Evolutionary conservation across 2,888 invertebrate genomes (phyloP).

Genomic region (Poecilobothrus nobilitatus): DNA sequence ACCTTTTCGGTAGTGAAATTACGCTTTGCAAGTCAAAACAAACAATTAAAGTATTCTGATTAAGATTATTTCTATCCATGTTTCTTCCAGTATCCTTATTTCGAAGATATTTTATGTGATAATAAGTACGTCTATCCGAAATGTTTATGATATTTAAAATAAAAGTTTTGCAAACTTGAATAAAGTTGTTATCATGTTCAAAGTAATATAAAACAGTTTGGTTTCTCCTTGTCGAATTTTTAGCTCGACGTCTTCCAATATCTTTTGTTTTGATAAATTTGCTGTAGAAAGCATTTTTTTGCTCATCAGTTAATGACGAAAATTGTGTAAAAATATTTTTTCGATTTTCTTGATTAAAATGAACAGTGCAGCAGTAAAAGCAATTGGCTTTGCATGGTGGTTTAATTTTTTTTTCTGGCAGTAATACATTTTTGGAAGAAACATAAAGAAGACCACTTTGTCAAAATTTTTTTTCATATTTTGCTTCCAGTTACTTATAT

Average conservation of each 20-base stretch:
- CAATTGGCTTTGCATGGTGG: not conserved
- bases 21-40: not conserved
- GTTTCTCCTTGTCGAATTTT: not conserved
- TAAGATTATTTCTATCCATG: not conserved
- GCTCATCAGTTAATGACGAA: not conserved
- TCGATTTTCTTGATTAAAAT: not conserved
- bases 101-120: not conserved
- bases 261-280: not conserved
- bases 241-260: not conserved
- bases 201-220: not conserved
- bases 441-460: not conserved
- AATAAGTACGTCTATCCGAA: not conserved
- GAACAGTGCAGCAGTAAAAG: not conserved
- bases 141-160: slow-evolving; percentile 4
- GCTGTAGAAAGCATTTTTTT: not conserved
- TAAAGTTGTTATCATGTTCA: not conserved
- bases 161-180: slow-evolving; percentile 5
- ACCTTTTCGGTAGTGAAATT: not conserved
- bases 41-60: not conserved
- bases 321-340: not conserved
- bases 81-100: not conserved
- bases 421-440: not conserved
- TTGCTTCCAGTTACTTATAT: slow-evolving; percentile 2
- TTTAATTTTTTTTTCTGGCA: not conserved
- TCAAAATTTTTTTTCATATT: not conserved